Conservation (phyloP, 2,888 invertebrate species). For the Megastigmus dorsalis region DNA sequence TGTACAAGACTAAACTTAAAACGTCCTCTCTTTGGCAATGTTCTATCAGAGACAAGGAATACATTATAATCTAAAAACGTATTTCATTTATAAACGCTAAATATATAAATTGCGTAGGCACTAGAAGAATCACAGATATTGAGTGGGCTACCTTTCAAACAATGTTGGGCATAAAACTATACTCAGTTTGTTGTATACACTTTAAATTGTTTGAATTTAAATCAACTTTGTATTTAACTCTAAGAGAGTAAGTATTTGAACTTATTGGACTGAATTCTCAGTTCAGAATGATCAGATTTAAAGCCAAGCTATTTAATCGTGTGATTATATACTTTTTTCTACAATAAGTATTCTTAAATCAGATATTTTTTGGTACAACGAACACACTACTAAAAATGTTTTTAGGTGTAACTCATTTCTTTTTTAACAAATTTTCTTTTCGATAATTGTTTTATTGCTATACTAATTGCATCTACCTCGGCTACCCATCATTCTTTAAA, state of each 20-base stretch:
- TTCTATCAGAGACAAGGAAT: slow-evolving; percentile 46
- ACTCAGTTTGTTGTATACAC: neutral
- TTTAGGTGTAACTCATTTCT: too few relatives aligned
- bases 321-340: too few relatives aligned
- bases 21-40: slow-evolving; percentile 52
- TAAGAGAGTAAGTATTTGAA: too few relatives aligned
- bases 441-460: too few relatives aligned
- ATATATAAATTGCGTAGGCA: slow-evolving; percentile 63
- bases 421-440: too few relatives aligned
- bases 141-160: slow-evolving; percentile 49
- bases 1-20: slow-evolving; percentile 25
- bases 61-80: neutral
- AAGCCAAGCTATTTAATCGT: too few relatives aligned
- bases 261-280: too few relatives aligned
- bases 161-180: slow-evolving; percentile 13
- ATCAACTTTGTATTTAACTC: too few relatives aligned
- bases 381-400: neutral
- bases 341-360: neutral
- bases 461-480: too few relatives aligned
- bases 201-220: too few relatives aligned
- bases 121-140: slow-evolving; percentile 71
- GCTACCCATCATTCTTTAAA: neutral
- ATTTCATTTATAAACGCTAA: neutral
- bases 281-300: too few relatives aligned
- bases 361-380: neutral